A percentile compares a stretch with the other conserved stretches of the same genome.
Evolutionary conservation across 2,888 invertebrate species (phyloP).

Genomic region (Mantis religiosa): DNA sequence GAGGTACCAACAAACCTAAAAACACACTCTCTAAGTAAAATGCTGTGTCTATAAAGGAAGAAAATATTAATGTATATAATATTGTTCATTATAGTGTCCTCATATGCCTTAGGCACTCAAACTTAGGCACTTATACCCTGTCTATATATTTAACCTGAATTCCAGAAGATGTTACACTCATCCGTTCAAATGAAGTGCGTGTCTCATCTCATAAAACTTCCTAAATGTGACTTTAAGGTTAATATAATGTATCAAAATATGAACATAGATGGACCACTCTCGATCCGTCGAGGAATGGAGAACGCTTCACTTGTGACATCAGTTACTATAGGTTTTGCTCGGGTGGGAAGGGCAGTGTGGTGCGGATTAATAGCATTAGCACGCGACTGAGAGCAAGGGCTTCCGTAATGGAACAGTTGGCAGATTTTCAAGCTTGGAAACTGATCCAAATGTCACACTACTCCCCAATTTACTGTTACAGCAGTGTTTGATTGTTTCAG

Average conservation of each 20-base stretch:
- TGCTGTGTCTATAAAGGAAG: no score
- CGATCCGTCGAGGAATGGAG: neutral
- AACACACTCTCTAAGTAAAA: no score
- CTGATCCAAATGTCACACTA: neutral
- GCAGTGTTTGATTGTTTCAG: neutral
- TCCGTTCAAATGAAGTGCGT: no score
- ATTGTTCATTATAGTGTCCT: no score
- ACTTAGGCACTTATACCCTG: no score
- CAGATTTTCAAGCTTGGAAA: neutral
- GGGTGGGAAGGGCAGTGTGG: neutral
- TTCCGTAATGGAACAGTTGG: neutral
- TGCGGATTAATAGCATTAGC: neutral
- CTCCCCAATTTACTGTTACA: neutral
- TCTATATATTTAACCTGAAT: no score
- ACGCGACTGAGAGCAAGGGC: neutral
- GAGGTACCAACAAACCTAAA: no score
- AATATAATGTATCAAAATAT: neutral
- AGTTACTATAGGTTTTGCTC: neutral
- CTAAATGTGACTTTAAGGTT: neutral
- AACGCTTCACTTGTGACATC: neutral
- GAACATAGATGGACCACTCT: neutral
- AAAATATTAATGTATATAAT: no score
- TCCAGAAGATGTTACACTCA: no score
- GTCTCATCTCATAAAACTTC: no score
- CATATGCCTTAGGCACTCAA: no score